Evolutionary conservation across 2,797 vertebrate genomes (phyloP).

Genomic region (Silurus lanzhouensis): DNA sequence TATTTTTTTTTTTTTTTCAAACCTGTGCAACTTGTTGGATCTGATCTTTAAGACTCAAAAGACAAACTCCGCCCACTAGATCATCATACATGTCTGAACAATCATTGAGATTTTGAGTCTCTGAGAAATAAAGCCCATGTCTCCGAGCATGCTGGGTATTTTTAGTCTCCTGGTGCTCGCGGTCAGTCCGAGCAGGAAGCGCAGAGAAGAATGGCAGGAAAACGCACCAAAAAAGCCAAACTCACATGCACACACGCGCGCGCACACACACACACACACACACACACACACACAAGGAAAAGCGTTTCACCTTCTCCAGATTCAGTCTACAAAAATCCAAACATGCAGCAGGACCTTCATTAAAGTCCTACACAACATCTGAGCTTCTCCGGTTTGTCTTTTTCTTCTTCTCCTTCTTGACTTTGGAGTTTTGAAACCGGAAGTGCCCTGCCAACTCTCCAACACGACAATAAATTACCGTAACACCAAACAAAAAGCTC

Average conservation of each 20-base stretch:
- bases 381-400: not conserved
- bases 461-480: not conserved
- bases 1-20: not conserved
- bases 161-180: constrained; percentile 73
- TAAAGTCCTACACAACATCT: not conserved
- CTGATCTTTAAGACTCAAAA: not conserved
- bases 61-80: not conserved
- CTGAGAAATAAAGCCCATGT: not conserved
- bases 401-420: not conserved
- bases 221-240: constrained; percentile 52
- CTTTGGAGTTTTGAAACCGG: not conserved
- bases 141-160: constrained; percentile 70
- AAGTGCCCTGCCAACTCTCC: not conserved
- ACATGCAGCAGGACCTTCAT: not conserved
- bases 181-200: constrained; percentile 78
- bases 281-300: not conserved
- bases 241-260: constrained; percentile 13
- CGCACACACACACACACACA: too few species aligned
- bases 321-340: not conserved
- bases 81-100: too few species aligned
- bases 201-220: constrained; percentile 83
- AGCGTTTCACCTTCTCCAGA: not conserved
- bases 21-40: not conserved
- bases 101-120: too few species aligned
- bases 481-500: not conserved